Percentiles rank a stretch among this genome's conserved stretches.
These are phyloP conservation scores for Gila orcuttii DNA, from an alignment of 2,113 vertebrate species.

Conservation along the genomic window DNA sequence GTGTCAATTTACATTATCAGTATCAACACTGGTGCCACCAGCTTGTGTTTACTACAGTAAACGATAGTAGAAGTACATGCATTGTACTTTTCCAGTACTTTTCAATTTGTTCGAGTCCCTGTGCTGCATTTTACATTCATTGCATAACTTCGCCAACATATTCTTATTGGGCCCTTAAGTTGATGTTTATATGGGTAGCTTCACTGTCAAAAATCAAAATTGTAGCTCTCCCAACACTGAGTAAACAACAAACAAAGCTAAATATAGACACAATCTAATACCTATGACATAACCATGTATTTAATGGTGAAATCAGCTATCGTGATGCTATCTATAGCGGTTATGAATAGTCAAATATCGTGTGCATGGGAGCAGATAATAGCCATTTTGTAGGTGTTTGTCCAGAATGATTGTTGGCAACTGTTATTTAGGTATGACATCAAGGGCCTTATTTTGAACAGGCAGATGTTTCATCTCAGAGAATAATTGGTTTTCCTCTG, in stretches of 20 bases:
- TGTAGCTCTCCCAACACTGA: neutral
- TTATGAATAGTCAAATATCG: conserved; percentile 16
- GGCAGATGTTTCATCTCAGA: conserved; percentile 51
- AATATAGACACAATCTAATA: conserved; percentile 15
- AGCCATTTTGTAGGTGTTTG: conserved; percentile 23
- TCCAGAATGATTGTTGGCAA: neutral
- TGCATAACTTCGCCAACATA: neutral
- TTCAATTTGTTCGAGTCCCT: neutral
- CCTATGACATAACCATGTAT: conserved; percentile 15
- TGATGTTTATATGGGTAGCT: neutral
- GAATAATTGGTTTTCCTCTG: conserved; percentile 54
- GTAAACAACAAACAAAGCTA: conserved; percentile 21
- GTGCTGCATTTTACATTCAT: neutral
- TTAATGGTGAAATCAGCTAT: conserved; percentile 9
- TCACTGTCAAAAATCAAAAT: neutral
- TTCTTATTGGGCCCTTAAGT: neutral
- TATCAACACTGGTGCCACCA: neutral
- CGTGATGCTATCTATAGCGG: neutral
- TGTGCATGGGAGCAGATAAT: conserved; percentile 4
- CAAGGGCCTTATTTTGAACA: conserved; percentile 68
- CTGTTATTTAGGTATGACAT: conserved; percentile 64
- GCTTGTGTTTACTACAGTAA: conserved; percentile 4
- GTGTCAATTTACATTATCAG: conserved; percentile 31
- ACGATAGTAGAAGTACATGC: neutral
- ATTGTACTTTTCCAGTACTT: neutral